These are phyloP conservation scores for Haliclona indistincta DNA, from an alignment of 37 sponge, comb jelly and placozoan genomes.

Conservation along the genomic window DNA sequence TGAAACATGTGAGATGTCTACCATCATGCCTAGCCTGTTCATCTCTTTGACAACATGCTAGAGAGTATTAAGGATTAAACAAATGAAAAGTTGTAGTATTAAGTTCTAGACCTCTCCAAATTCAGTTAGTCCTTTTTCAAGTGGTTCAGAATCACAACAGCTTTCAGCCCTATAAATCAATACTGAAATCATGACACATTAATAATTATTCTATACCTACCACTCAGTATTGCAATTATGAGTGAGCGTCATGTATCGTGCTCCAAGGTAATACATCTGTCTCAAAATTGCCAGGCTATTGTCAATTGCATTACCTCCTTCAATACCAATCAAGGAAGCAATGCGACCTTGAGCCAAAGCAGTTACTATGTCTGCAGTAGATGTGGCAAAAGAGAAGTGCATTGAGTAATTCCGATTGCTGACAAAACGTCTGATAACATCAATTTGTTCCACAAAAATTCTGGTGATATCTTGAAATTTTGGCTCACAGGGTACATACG, in stretches of 20 bases:
- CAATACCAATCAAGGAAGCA: constrained; percentile 78
- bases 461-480: constrained; percentile 61
- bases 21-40: constrained; percentile 85
- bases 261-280: constrained; percentile 77
- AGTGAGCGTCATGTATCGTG: constrained; percentile 81
- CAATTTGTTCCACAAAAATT: constrained; percentile 70
- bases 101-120: constrained; percentile 57
- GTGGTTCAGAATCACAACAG: neutral
- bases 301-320: constrained; percentile 85
- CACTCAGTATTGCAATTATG: constrained; percentile 79
- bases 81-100: neutral
- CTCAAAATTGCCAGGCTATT: constrained; percentile 74
- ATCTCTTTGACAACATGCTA: constrained; percentile 75
- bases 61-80: no score
- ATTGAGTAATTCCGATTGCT: constrained; percentile 52
- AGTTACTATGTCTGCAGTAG: constrained; percentile 33
- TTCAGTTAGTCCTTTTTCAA: constrained; percentile 36
- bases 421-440: constrained; percentile 71
- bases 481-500: constrained; percentile 52
- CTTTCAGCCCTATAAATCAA: neutral
- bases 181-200: no score
- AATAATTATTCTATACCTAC: constrained; percentile 20
- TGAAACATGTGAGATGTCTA: constrained; percentile 75
- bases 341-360: constrained; percentile 23
- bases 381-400: constrained; percentile 57